Evolutionary conservation across 2,888 invertebrate species (phyloP), one percentile per base, ranked within the genome.

Genomic region (Aphidius colemani): DNA sequence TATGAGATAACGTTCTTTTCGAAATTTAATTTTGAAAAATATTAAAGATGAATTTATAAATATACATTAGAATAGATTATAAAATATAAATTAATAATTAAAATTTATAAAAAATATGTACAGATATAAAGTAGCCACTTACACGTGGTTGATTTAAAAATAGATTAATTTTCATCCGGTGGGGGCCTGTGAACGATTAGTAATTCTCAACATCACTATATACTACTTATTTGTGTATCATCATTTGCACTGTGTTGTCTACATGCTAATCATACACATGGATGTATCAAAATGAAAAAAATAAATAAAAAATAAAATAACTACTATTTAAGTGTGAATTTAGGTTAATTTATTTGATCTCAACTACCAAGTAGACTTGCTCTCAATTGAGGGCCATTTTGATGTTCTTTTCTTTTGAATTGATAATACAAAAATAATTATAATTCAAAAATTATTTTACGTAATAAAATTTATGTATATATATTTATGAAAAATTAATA

Each of bases 331-430:
- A 45, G 18, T 8, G 45, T 18, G 46, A 57, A 55, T 55, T 58
- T 70, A 72, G 78, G 79, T 78, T 76, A 79, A 79, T 79, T 78
- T 74, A 79, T 78, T 79, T 79, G 75, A 79, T 30, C 77, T 77
- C 70, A 70, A 46, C 69, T 63, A 67, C 67, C 67, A 66, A 55
- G 67, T 65, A 30, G 59, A 64, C 61, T 44, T 60, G 65, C 50
- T 61, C 64, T 61, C 51, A 62, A 62, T 65, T 67, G 58, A 59
- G 58, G 62, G 7, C 64, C 66, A 66, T 66, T 13, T n/a, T 50
- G 41, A 41, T 11, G 5, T 40, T 59, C 62, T 53, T 41, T 13
- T 48, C 44, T 45, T 10, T 59, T 40, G 30, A 9, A 10, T n/a
- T 53, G 5, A 30, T 11, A 6, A 7, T 7, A 13, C 7, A 10